Evolutionary conservation across 35 echinoderm and acorn worm species (phyloP), one percentile per base, ranked within the genome.

Genomic region (Patiria miniata): DNA sequence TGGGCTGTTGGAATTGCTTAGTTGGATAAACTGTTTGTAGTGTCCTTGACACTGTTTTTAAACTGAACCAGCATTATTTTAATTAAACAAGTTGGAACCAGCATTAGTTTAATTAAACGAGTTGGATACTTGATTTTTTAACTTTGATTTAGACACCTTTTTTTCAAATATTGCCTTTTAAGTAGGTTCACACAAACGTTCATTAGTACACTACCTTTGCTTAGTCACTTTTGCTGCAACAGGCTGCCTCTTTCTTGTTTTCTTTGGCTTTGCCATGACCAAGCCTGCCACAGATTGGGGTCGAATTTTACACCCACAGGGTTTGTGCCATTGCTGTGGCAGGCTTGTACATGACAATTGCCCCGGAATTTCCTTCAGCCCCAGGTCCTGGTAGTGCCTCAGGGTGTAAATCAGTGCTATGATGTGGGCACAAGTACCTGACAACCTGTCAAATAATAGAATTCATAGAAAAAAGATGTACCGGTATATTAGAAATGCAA

Each of bases 281-380:
- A 61, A 29, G 17, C 58, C 18, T 61, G 58, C 18, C 58, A 61
- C 58, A 61, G 58, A 19, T 7, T 61, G 58, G 5, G 58, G 58
- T 61, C 18, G 58, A 17, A 61, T 61, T 61, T 61, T 61, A 61
- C 26, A 61, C 18, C 58, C 58, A 61, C 58, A 29, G 18, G 58
- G 58, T 61, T 5, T 61, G 58, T 61, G 58, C 58, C 58, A 61
- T 61, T 61, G 58, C 58, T 19, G 58, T 61, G 58, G 58, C 58
- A 61, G 3, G 26, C 18, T 61, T 22, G 58, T 61, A 29, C 58
- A 7, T 4, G 58, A 61, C 58, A 61, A 61, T 7, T 61, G 17
- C 17, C 58, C 58, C 26, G 58, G 26, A 5, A 61, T 17, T 5
- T 61, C 58, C 26, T 61, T 61, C 58, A 61, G 58, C 5, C 58